Evolutionary conservation across 2,797 vertebrate species (phyloP), one percentile per base, ranked within the genome.

Genomic region (Paedocypris micromegethes): DNA sequence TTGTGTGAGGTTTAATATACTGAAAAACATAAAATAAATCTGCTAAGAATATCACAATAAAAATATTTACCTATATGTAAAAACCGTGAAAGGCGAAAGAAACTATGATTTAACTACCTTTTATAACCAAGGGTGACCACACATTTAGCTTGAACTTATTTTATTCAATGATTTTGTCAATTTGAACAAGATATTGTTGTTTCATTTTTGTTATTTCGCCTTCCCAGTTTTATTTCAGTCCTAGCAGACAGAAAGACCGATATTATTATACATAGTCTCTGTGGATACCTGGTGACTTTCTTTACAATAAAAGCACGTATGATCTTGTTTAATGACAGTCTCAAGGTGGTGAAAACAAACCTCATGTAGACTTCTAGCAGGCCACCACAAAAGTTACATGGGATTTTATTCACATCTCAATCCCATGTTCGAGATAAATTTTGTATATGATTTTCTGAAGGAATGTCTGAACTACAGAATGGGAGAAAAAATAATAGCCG

Each of bases 321-420:
- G 9, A 55, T 9, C 39, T 23, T 48, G 58, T 54, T 43, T 50
- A 9, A 53, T 3, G 6, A 9, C 66, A 46, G 72, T 76, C 72
- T 55, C 40, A 56, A 59, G n/a, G 47, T 1, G 42, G 52, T 23
- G 46, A 47, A 9, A 38, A 50, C 23, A 23, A 23, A 23, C 23
- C 23, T 23, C 23, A 23, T 23, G 23, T 23, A 23, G 9, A 64
- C 73, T 72, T 72, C 75, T 74, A 66, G 41, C 49, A 5, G 57
- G 65, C 68, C 72, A 72, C 70, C 37, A 72, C 65, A 72, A 60
- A 79, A 76, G 79, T 83, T 83, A 83, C 79, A 74, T 62, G 66
- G 63, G 79, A 87, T 88, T 85, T 82, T 81, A 85, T 74, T 81
- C 40, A 9, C 77, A 50, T 50, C 82, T 84, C 79, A 74, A 82